These are phyloP conservation scores for Sycophaga agraensis DNA, from an alignment of 1,140 invertebrate genomes.

Conservation along the genomic window DNA sequence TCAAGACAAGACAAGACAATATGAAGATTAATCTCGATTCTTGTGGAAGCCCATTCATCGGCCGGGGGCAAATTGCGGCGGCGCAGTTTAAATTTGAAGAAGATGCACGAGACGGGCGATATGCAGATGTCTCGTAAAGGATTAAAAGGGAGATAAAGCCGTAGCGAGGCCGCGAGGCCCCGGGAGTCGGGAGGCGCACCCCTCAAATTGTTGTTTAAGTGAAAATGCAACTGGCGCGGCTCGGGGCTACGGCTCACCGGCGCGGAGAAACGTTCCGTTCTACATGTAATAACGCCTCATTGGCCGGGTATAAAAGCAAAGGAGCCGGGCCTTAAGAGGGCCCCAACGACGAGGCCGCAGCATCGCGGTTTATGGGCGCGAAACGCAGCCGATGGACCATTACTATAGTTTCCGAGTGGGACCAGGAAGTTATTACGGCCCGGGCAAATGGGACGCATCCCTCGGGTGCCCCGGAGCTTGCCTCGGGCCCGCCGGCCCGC, in stretches of 20 bases:
- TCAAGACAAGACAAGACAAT: no score
- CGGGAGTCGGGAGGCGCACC: neutral
- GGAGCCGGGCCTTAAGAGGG: conserved; percentile 30
- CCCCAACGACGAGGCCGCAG: conserved; percentile 34
- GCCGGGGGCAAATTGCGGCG: no score
- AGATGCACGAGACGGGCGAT: no score
- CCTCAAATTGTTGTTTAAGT: conserved; percentile 23
- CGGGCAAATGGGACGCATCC: conserved; percentile 37
- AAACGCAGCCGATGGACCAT: conserved; percentile 47
- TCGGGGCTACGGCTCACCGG: conserved; percentile 29
- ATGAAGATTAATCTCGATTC: no score
- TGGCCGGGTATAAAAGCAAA: conserved; percentile 39
- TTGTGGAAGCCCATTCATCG: no score
- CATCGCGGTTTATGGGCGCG: conserved; percentile 41
- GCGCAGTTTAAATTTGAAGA: neutral
- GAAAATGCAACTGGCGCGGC: conserved; percentile 19
- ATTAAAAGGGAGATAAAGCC: no score
- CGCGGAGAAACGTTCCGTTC: no score
- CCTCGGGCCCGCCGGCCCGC: no score
- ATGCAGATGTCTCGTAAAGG: no score
- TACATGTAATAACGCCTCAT: conserved; percentile 41
- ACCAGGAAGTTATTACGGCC: conserved; percentile 49
- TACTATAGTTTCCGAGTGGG: conserved; percentile 35
- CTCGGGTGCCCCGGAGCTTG: no score
- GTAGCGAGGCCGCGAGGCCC: neutral